These are phyloP conservation scores for Isurus oxyrinchus DNA, from an alignment of 2,113 vertebrate species.

Conservation along the genomic window DNA sequence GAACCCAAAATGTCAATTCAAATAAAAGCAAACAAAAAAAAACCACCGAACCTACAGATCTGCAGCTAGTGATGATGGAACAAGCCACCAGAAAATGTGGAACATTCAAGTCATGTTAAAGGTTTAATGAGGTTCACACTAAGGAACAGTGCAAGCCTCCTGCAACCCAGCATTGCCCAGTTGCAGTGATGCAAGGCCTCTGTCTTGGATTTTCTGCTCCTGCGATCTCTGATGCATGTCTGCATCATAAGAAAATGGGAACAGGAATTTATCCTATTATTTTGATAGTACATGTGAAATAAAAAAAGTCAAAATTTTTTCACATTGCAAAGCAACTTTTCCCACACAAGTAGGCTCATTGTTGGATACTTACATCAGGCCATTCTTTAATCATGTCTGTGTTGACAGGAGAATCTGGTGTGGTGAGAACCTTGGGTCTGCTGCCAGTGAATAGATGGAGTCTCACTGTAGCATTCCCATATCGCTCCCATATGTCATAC, in stretches of 20 bases:
- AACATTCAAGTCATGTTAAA: not conserved
- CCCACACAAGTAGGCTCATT: not conserved
- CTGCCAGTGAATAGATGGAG: conserved; percentile 42
- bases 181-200: not conserved
- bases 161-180: not conserved
- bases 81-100: not conserved
- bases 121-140: not conserved
- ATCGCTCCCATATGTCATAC: conserved; percentile 39
- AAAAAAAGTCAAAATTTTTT: not conserved
- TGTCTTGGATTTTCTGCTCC: not conserved
- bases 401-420: conserved; percentile 38
- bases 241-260: not conserved
- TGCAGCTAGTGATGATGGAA: not conserved
- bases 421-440: conserved; percentile 42
- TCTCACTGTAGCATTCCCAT: conserved; percentile 41
- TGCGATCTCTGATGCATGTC: not conserved
- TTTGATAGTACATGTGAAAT: not conserved
- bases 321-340: not conserved
- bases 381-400: conserved; percentile 12
- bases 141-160: not conserved
- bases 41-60: not conserved
- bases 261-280: not conserved
- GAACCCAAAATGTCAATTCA: not conserved
- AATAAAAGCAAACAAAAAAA: not conserved
- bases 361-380: conserved; percentile 32